Percentiles rank a stretch among this genome's conserved stretches.
phyloP scores from a whole-genome alignment of 2,888 invertebrate species.

The Brachypalpus laphriformis region DNA sequence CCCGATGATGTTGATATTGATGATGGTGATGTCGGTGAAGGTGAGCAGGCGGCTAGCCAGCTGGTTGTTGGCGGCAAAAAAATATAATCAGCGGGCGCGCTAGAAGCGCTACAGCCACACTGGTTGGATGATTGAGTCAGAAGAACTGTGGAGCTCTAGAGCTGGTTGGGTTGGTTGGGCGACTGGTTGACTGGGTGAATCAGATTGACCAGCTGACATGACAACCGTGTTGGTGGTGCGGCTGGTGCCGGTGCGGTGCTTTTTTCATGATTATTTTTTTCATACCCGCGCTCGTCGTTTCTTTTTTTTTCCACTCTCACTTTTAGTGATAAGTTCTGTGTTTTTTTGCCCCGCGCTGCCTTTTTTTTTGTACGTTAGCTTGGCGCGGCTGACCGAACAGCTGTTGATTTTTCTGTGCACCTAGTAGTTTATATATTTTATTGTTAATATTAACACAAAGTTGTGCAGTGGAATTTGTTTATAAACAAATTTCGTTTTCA shows the following conservation, averaged over 20 bases:
- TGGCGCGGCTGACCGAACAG: conserved; percentile 56
- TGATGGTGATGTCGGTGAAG: conserved; percentile 35
- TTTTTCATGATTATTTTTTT: conserved; percentile 50
- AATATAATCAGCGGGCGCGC: conserved; percentile 46
- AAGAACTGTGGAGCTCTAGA: conserved; percentile 51
- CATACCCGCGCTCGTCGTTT: conserved; percentile 51
- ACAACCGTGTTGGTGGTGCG: background rate
- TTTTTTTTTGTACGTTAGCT: conserved; percentile 56
- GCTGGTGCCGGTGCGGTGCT: conserved; percentile 32
- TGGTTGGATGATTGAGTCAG: conserved; percentile 53
- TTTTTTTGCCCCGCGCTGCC: conserved; percentile 49
- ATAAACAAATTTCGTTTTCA: conserved; percentile 69
- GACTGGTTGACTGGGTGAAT: conserved; percentile 57
- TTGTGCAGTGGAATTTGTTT: conserved; percentile 63
- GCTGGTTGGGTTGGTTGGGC: conserved; percentile 58
- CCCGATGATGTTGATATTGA: conserved; percentile 6
- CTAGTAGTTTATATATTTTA: conserved; percentile 77
- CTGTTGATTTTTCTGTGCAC: conserved; percentile 63
- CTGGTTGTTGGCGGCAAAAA: conserved; percentile 3
- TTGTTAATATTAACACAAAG: conserved; percentile 76
- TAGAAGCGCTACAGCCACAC: conserved; percentile 55
- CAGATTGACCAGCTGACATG: conserved; percentile 63
- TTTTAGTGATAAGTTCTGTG: conserved; percentile 70
- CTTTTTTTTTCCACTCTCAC: conserved; percentile 64
- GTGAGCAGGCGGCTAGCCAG: conserved; percentile 37